Conservation (phyloP, 2,888 invertebrate genomes). For the Zhuqinia jingwanae region DNA sequence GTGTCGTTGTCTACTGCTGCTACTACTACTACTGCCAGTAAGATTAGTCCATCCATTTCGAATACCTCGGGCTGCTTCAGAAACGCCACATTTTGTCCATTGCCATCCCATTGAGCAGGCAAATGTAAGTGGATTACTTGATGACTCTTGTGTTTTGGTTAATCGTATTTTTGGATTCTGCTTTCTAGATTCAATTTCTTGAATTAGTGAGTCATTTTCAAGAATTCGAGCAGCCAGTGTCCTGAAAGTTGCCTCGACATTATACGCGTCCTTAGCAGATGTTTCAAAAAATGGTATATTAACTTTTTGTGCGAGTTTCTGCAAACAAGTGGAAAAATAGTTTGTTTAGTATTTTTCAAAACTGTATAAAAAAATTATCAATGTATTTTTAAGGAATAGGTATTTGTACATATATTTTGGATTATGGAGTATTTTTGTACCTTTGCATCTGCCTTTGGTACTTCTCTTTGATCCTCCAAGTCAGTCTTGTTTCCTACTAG, state of each 20-base stretch:
- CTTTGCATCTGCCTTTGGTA: slow-evolving; percentile 70
- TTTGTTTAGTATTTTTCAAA: no score
- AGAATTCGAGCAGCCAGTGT: slow-evolving; percentile 76
- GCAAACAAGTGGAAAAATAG: background rate
- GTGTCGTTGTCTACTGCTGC: slow-evolving; percentile 47
- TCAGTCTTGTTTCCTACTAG: slow-evolving; percentile 77
- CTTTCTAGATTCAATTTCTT: slow-evolving; percentile 71
- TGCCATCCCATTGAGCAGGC: slow-evolving; percentile 76
- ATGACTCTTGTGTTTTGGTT: slow-evolving; percentile 61
- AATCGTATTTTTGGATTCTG: slow-evolving; percentile 73
- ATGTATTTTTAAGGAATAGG: background rate
- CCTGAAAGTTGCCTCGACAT: slow-evolving; percentile 92
- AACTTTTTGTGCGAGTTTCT: slow-evolving; percentile 73
- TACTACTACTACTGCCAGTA: slow-evolving; percentile 28
- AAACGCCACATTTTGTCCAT: slow-evolving; percentile 74
- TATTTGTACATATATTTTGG: no score
- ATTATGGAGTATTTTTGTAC: slow-evolving; percentile 47
- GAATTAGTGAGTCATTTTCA: slow-evolving; percentile 75
- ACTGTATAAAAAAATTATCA: background rate
- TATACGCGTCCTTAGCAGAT: slow-evolving; percentile 94
- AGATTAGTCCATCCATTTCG: slow-evolving; percentile 74
- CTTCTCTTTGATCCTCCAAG: slow-evolving; percentile 71
- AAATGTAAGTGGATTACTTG: slow-evolving; percentile 38
- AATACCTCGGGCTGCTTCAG: slow-evolving; percentile 73
- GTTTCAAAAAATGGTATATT: slow-evolving; percentile 90